Percentiles rank a stretch among this genome's conserved stretches.
Conservation (phyloP, 2,113 vertebrate species). For the Nothocercus julius region DNA sequence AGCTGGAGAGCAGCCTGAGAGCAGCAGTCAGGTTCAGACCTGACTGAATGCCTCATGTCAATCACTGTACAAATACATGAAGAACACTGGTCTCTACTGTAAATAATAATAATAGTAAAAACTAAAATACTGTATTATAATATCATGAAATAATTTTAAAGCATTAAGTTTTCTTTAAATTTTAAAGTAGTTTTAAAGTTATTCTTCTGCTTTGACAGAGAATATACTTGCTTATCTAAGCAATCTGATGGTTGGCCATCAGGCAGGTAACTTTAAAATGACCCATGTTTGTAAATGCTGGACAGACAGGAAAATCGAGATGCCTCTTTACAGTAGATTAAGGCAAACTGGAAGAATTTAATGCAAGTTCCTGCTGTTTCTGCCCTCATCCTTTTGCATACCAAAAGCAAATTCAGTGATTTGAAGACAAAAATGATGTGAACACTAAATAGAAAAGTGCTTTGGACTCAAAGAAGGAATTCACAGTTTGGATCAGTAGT, state of each 20-base stretch:
- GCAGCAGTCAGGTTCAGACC: not conserved
- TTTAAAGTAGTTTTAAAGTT: not conserved
- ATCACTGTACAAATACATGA: not conserved
- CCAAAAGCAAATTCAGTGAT: not conserved
- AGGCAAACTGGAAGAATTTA: not conserved
- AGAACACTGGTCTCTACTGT: not conserved
- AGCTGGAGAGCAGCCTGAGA: not conserved
- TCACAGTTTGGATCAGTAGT: not conserved
- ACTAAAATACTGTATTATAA: conserved; percentile 3
- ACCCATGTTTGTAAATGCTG: not conserved
- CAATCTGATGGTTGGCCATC: not conserved
- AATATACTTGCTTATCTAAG: not conserved
- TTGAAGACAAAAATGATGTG: not conserved
- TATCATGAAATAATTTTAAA: not conserved
- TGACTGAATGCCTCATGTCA: not conserved
- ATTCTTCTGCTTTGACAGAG: conserved; percentile 10
- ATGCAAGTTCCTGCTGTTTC: conserved; percentile 9
- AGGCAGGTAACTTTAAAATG: not conserved
- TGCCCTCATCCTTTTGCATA: not conserved
- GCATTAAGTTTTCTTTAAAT: not conserved
- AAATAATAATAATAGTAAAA: not conserved
- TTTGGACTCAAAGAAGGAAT: not conserved
- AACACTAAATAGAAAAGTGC: not conserved
- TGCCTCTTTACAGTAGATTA: not conserved
- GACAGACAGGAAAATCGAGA: not conserved